Percentiles rank a stretch among this genome's conserved stretches.
Conservation (phyloP, 2,797 vertebrate genomes). For the Brachyrhaphis roseni region DNA sequence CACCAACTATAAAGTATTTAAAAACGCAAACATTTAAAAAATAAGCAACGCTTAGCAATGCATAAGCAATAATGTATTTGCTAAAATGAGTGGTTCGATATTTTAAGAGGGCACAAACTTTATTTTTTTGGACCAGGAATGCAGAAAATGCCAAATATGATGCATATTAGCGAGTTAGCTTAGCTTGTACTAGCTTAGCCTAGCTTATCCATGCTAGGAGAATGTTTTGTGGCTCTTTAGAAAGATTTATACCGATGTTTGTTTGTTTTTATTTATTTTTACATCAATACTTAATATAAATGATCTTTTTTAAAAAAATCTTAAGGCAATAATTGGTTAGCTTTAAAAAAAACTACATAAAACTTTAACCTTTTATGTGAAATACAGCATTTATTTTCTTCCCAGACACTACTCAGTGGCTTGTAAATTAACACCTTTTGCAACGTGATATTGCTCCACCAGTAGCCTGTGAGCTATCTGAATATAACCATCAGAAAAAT, state of each 20-base stretch:
- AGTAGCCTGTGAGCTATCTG: conserved; percentile 1
- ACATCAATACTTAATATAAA: neutral
- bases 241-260: neutral
- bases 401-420: neutral
- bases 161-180: neutral
- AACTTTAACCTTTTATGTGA: neutral
- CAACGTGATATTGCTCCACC: neutral
- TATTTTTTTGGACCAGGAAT: neutral
- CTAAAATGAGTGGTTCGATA: neutral
- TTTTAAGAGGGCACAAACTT: neutral
- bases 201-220: neutral
- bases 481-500: conserved; percentile 24
- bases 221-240: neutral
- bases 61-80: neutral
- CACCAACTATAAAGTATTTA: too few relatives aligned
- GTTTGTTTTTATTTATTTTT: neutral
- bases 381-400: neutral
- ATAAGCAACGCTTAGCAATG: too few relatives aligned
- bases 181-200: neutral
- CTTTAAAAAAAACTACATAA: neutral
- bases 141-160: neutral
- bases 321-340: too few relatives aligned
- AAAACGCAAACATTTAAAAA: too few relatives aligned
- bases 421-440: neutral
- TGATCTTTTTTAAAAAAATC: neutral